A percentile compares a stretch with the other conserved stretches of the same genome.
phyloP scores from a whole-genome alignment of 2,113 vertebrate genomes.

The Todiramphus saurophagus region DNA sequence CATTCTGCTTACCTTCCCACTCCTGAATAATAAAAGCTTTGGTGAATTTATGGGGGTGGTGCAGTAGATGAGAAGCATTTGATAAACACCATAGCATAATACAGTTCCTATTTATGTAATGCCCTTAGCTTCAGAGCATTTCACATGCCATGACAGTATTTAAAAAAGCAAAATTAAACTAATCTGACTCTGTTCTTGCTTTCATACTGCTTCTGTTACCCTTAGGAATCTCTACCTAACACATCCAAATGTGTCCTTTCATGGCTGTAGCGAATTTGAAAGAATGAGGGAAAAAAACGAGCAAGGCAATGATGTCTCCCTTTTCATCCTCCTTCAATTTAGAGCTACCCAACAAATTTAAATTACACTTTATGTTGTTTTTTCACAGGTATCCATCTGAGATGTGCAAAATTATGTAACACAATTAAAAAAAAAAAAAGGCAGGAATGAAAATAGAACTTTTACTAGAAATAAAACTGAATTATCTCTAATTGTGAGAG shows the following conservation, averaged over 20 bases:
- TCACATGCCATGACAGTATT: slow-evolving; percentile 29
- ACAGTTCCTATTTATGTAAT: slow-evolving; percentile 56
- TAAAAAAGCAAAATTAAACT: slow-evolving; percentile 62
- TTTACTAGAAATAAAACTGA: neutral
- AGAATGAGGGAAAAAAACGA: neutral
- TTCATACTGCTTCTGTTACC: neutral
- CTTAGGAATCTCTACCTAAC: neutral
- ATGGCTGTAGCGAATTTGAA: slow-evolving; percentile 27
- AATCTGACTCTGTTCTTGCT: slow-evolving; percentile 54
- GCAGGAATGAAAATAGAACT: neutral
- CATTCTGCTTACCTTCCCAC: slow-evolving; percentile 72
- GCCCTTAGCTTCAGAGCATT: slow-evolving; percentile 35
- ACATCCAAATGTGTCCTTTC: neutral
- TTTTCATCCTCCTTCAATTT: neutral
- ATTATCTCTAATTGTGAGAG: neutral
- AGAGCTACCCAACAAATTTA: neutral
- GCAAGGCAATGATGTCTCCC: neutral
- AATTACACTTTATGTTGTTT: neutral
- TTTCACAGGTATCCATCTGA: neutral
- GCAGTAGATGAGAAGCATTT: slow-evolving; percentile 53
- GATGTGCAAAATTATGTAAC: neutral
- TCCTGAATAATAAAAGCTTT: slow-evolving; percentile 80
- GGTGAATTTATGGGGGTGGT: slow-evolving; percentile 72
- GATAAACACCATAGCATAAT: slow-evolving; percentile 47
- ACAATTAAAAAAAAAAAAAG: neutral